A percentile compares a stretch with the other conserved stretches of the same genome.
phyloP scores from a whole-genome alignment of 2,113 vertebrate species.

The Syngnathus typhle region DNA sequence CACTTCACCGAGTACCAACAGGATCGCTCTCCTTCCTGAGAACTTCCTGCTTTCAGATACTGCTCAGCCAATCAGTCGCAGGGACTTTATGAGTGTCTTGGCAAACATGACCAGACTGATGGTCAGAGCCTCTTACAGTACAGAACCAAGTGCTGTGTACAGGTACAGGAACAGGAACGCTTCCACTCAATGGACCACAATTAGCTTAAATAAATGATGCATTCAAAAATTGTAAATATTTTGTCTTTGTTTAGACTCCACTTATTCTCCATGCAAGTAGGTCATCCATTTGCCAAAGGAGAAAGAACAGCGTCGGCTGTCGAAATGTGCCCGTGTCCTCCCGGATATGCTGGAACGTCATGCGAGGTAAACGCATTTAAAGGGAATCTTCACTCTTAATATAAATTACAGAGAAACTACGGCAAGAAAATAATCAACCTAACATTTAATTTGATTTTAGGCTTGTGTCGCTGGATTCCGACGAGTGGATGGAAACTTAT shows the following conservation, averaged over 20 bases:
- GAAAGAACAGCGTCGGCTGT: slow-evolving; percentile 52
- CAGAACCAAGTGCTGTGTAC: slow-evolving; percentile 57
- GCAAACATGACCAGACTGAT: slow-evolving; percentile 47
- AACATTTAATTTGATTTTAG: slow-evolving; percentile 27
- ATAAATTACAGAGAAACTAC: no score
- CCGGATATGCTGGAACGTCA: slow-evolving; percentile 59
- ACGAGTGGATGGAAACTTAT: slow-evolving; percentile 49
- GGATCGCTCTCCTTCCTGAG: slow-evolving; percentile 51
- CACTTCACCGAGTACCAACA: slow-evolving; percentile 40
- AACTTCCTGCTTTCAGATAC: slow-evolving; percentile 49
- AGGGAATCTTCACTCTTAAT: not conserved
- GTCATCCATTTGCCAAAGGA: slow-evolving; percentile 39
- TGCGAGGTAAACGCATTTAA: slow-evolving; percentile 54
- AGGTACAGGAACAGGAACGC: slow-evolving; percentile 32
- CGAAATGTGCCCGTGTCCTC: slow-evolving; percentile 59
- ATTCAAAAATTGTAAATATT: slow-evolving; percentile 10
- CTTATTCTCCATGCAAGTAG: slow-evolving; percentile 59
- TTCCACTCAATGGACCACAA: no score
- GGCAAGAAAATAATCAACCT: no score
- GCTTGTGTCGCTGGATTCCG: slow-evolving; percentile 46
- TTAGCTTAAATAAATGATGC: no score
- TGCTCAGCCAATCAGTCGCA: slow-evolving; percentile 33
- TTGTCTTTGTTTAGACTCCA: slow-evolving; percentile 47
- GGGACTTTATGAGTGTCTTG: slow-evolving; percentile 58
- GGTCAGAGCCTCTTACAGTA: slow-evolving; percentile 64